Percentiles rank a stretch among this genome's conserved stretches.
These are phyloP conservation scores for Tachypleus tridentatus DNA, from an alignment of 1,140 invertebrate species.

Conservation along the genomic window DNA sequence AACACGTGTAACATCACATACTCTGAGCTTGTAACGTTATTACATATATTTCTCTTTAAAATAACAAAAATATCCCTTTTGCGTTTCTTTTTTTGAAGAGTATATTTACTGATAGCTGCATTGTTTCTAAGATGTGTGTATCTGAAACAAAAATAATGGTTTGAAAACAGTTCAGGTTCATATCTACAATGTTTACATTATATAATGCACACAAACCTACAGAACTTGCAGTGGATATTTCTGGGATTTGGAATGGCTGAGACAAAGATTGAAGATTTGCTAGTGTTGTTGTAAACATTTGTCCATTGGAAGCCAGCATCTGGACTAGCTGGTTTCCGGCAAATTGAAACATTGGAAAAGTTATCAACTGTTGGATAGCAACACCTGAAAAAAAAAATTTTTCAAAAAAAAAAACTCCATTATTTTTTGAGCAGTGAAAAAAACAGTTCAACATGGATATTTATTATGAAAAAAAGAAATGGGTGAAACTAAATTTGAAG, in stretches of 20 bases:
- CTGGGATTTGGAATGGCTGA: conserved; percentile 46
- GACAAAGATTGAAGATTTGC: conserved; percentile 66
- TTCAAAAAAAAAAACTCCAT: not conserved
- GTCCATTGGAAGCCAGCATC: conserved; percentile 44
- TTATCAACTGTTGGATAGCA: conserved; percentile 83
- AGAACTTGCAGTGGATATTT: conserved; percentile 52
- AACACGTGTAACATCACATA: too few species aligned
- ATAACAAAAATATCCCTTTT: too few species aligned
- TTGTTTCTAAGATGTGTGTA: too few species aligned
- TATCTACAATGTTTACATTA: too few species aligned
- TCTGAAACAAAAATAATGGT: too few species aligned
- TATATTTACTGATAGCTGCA: too few species aligned
- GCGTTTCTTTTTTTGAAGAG: too few species aligned
- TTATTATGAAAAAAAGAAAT: conserved; percentile 8
- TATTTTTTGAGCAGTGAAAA: conserved; percentile 11
- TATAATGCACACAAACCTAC: conserved; percentile 38
- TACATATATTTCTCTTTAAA: too few species aligned
- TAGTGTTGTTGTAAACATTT: conserved; percentile 69
- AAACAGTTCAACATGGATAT: conserved; percentile 9
- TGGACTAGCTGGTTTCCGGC: conserved; percentile 43
- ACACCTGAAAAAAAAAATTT: conserved; percentile 49
- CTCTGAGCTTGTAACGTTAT: too few species aligned
- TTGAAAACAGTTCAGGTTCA: too few species aligned
- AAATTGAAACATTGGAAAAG: conserved; percentile 76
- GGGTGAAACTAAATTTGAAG: conserved; percentile 5